Evolutionary conservation across 2,888 invertebrate genomes (phyloP).

Genomic region (Drosophila mettleri): DNA sequence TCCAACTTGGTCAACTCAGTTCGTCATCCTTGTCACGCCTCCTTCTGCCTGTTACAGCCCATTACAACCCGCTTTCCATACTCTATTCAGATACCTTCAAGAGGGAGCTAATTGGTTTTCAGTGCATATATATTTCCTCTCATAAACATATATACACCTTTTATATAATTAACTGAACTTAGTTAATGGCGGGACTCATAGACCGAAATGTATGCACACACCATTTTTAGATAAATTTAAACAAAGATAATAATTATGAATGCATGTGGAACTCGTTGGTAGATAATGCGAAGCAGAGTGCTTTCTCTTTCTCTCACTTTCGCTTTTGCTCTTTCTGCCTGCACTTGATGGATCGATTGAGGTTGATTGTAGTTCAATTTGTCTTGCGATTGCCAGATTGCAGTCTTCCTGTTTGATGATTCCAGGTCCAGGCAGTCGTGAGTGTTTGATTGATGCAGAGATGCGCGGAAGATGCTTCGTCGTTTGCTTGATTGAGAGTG

Average conservation of each 20-base stretch:
- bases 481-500: neutral
- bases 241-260: neutral
- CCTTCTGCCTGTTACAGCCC: too few species aligned
- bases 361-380: neutral
- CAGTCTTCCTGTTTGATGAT: too few species aligned
- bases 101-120: too few species aligned
- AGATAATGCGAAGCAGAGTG: neutral
- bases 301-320: neutral
- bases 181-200: slow-evolving; percentile 1
- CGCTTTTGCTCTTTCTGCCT: too few species aligned
- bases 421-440: too few species aligned
- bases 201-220: slow-evolving; percentile 8
- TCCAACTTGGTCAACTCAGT: too few species aligned
- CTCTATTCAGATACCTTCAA: too few species aligned
- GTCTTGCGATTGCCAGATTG: too few species aligned
- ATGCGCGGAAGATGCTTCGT: neutral
- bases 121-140: too few species aligned
- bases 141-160: neutral
- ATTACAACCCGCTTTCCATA: too few species aligned
- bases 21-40: too few species aligned
- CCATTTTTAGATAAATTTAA: neutral
- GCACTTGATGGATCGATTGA: neutral
- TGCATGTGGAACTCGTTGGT: slow-evolving; percentile 1
- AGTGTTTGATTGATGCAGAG: neutral
- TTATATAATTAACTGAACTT: neutral